Conservation (phyloP, 2,113 vertebrate species). For the Fregata magnificens region DNA sequence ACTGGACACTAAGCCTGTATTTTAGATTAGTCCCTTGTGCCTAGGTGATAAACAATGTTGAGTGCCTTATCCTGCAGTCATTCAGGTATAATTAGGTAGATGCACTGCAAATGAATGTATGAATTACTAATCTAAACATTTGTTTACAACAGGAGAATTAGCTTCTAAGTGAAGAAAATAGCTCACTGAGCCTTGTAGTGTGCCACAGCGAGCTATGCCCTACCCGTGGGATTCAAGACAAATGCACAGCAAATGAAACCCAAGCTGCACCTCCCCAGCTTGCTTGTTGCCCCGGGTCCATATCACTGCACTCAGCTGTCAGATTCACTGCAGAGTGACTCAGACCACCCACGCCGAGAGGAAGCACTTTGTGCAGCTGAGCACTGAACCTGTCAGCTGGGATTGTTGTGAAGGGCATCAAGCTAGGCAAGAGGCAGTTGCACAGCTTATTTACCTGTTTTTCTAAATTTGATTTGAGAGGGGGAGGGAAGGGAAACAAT, state of each 20-base stretch:
- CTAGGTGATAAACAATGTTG: neutral
- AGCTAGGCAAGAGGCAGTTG: neutral
- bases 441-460: conserved; percentile 35
- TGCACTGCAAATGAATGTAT: neutral
- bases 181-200: neutral
- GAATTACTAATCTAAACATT: neutral
- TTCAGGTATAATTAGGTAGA: neutral
- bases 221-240: neutral
- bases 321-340: neutral
- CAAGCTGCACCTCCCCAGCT: conserved; percentile 27
- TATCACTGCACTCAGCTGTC: conserved; percentile 58
- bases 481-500: neutral
- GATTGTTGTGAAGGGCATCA: conserved; percentile 24
- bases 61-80: neutral
- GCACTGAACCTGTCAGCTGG: conserved; percentile 26
- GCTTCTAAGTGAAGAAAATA: neutral
- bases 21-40: neutral
- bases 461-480: conserved; percentile 3
- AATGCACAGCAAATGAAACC: conserved; percentile 49
- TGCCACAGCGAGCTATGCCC: neutral
- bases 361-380: conserved; percentile 34
- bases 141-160: neutral
- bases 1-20: neutral
- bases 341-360: conserved; percentile 69
- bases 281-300: neutral